These are phyloP conservation scores for Zootermopsis nevadensis DNA, from an alignment of 2,888 invertebrate genomes.

Conservation along the genomic window DNA sequence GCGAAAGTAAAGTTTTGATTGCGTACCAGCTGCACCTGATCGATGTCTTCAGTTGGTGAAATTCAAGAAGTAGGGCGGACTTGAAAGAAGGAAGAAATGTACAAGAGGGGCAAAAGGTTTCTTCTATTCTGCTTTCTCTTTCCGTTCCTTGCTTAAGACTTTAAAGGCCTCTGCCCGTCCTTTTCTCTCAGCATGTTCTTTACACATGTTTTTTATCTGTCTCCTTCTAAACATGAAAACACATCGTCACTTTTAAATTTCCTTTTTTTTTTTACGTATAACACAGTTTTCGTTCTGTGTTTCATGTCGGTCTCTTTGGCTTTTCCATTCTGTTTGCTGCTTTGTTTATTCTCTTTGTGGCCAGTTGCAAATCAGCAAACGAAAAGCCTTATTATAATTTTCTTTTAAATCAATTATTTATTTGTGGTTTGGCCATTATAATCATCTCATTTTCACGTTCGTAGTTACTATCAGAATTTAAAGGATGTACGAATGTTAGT, in stretches of 20 bases:
- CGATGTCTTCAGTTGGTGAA: slow-evolving; percentile 42
- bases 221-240: slow-evolving; percentile 11
- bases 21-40: slow-evolving; percentile 38
- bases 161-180: background rate
- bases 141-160: background rate
- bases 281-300: background rate
- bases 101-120: background rate
- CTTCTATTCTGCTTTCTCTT: slow-evolving; percentile 5
- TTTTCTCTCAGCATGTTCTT: background rate
- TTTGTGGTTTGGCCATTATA: background rate
- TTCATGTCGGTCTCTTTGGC: background rate
- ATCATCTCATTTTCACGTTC: background rate
- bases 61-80: slow-evolving; percentile 12
- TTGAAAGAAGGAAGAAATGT: slow-evolving; percentile 15
- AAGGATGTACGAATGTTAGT: no score
- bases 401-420: background rate
- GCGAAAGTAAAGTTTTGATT: slow-evolving; percentile 44
- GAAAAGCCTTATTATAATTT: background rate
- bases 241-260: slow-evolving; percentile 21
- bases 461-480: background rate
- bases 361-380: background rate
- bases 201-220: background rate
- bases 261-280: background rate
- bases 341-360: background rate
- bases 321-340: background rate